Evolutionary conservation across 2,888 invertebrate genomes (phyloP).

Genomic region (Pardosa pseudoannulata): DNA sequence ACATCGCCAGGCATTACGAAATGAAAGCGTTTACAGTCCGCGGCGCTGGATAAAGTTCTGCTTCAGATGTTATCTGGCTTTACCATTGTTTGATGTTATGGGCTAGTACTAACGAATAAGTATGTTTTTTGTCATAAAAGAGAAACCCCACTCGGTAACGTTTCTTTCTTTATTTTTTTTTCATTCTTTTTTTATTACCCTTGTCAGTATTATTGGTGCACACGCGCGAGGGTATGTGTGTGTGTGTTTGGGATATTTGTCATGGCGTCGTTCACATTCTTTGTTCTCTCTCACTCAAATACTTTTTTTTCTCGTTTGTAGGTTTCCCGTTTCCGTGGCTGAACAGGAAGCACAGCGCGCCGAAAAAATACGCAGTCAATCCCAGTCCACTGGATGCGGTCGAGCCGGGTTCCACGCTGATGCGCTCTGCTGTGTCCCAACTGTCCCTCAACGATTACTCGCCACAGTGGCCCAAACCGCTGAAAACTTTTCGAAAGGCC

Average conservation of each 20-base stretch:
- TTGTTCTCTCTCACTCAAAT: constrained; percentile 58
- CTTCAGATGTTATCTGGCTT: constrained; percentile 66
- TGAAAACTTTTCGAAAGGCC: constrained; percentile 53
- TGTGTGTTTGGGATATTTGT: constrained; percentile 60
- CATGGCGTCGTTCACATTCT: constrained; percentile 60
- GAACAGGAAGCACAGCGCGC: constrained; percentile 68
- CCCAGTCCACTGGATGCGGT: constrained; percentile 31
- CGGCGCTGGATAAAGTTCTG: constrained; percentile 49
- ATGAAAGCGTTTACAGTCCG: constrained; percentile 41
- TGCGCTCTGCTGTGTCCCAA: constrained; percentile 59
- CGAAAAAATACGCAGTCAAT: constrained; percentile 66
- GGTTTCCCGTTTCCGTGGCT: constrained; percentile 72
- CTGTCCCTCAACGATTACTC: constrained; percentile 59
- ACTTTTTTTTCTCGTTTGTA: constrained; percentile 32
- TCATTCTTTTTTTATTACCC: neutral
- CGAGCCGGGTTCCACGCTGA: constrained; percentile 38
- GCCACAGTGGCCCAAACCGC: constrained; percentile 50
- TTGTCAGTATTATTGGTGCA: constrained; percentile 31
- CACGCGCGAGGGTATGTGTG: too few species aligned
- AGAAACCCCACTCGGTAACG: constrained; percentile 55
- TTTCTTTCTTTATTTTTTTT: constrained; percentile 34
- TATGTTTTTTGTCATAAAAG: constrained; percentile 28
- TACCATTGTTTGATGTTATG: constrained; percentile 59
- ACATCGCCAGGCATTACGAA: constrained; percentile 31
- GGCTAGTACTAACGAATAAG: constrained; percentile 42